A percentile compares a stretch with the other conserved stretches of the same genome.
Conservation (phyloP, 2,888 invertebrate species). For the Chalcis sispes region DNA sequence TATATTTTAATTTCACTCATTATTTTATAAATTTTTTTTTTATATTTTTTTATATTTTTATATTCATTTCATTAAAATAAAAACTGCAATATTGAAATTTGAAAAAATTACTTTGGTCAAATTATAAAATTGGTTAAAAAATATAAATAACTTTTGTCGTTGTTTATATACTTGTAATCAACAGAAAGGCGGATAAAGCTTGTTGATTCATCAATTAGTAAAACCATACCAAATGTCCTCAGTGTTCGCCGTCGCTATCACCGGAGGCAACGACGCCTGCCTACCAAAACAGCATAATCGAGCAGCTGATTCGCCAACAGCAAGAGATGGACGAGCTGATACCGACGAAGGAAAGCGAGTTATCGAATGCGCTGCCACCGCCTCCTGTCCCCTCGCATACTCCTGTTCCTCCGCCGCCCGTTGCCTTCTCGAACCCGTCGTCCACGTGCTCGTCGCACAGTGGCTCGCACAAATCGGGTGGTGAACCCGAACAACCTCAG, state of each 20-base stretch:
- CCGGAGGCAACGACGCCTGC: constrained; percentile 70
- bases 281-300: constrained; percentile 78
- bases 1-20: not conserved
- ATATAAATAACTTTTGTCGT: too few species aligned
- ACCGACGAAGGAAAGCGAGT: constrained; percentile 52
- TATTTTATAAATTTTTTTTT: not conserved
- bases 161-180: too few species aligned
- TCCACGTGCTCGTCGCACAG: constrained; percentile 44
- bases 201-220: not conserved
- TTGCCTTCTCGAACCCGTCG: constrained; percentile 36
- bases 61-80: too few species aligned
- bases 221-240: not conserved
- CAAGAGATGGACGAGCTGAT: constrained; percentile 59
- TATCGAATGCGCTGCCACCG: constrained; percentile 54
- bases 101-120: too few species aligned
- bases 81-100: too few species aligned
- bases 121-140: too few species aligned
- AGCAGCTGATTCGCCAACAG: constrained; percentile 76
- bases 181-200: too few species aligned
- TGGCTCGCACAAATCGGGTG: constrained; percentile 31
- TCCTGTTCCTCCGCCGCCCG: constrained; percentile 31
- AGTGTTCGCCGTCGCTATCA: constrained; percentile 65
- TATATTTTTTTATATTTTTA: not conserved
- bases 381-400: constrained; percentile 74
- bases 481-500: constrained; percentile 43